Evolutionary conservation across 2,888 invertebrate species (phyloP), one percentile per base, ranked within the genome.

Genomic region (Drosophila meridiana): DNA sequence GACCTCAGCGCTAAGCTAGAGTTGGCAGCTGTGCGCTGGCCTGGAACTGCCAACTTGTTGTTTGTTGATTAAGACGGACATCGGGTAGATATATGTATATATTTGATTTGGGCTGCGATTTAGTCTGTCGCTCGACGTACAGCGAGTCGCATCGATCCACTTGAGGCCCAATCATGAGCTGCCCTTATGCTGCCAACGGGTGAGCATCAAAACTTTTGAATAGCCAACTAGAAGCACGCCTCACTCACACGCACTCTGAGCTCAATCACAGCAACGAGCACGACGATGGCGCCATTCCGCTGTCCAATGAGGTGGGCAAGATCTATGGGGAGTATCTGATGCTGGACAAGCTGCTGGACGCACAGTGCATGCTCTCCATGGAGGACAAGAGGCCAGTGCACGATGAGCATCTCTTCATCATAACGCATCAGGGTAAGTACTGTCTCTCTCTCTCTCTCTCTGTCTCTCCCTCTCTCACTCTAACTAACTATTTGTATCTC

Each of bases 321-420:
- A 95, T 98, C 58, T 99, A 99, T 92, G 96, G 96, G 1, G 98
- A 98, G 89, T 99, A 99, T 91, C 94, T 99, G 67, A 96, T 97
- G 95, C 94, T 99, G 90, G 98, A 99, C 92, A 97, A 97, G 91
- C 94, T 99, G 28, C 94, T 99, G 42, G 94, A 94, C 38, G 96
- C 97, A 0, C 98, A 99, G 93, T 94, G 96, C 69, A 95, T 98
- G 94, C 94, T 97, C 56, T 98, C 98, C 79, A 94, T 94, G 6
- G 95, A 96, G 91, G 95, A 96, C 63, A 94, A 95, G 32, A 94
- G 95, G 66, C 95, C 96, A 0, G 98, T 99, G 0, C 99, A 99
- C 83, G 99, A 99, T 92, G 99, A 99, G 91, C 99, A 99, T 94
- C 94, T 99, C 8, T 99, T 99, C 92, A 99, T 99, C 73, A 95